Evolutionary conservation across 1,140 invertebrate species (phyloP), one percentile per base, ranked within the genome.

Genomic region (Drosophila sp.): DNA sequence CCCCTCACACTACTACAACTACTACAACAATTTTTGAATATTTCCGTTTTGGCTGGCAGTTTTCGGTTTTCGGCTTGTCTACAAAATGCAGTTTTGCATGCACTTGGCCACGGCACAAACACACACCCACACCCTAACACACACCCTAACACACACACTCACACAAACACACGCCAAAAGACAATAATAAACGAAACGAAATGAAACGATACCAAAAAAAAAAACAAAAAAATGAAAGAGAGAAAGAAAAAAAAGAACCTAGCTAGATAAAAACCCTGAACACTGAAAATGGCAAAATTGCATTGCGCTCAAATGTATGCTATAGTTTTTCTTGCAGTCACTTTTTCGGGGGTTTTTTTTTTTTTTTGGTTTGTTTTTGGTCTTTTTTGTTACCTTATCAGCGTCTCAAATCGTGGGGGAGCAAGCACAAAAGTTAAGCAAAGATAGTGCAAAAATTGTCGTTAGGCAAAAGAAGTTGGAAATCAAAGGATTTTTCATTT

Each of bases 1-100:
- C 10, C 35, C 35, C n/a, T 35, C 60, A 23, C 60, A 50, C 73
- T 65, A 58, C 76, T 57, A 61, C 73, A 67, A 58, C 76, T 57
- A 61, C 72, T 67, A 70, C 70, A 70, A 80, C 63, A 83, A 89
- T 89, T 87, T 87, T 84, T 83, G 84, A 89, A 89, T 89, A 89
- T 89, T 89, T 89, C 84, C 84, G 84, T 82, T 82, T 85, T 85
- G 77, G 81, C 74, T 84, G 82, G 68, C 79, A 87, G 75, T 82
- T 87, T 86, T 81, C 62, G 76, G 75, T 71, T 76, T 81, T 78
- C 64, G 70, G 60, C 66, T 85, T 80, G 81, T 79, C 75, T 83
- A 87, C 83, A 77, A 87, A 87, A 87, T 87, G 84, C 84, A 87
- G 80, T 89, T 87, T 87, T 84, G 77, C 80, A 83, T 89, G 84